Conservation (phyloP, 1,140 invertebrate species). For the Bombus terrestris region DNA sequence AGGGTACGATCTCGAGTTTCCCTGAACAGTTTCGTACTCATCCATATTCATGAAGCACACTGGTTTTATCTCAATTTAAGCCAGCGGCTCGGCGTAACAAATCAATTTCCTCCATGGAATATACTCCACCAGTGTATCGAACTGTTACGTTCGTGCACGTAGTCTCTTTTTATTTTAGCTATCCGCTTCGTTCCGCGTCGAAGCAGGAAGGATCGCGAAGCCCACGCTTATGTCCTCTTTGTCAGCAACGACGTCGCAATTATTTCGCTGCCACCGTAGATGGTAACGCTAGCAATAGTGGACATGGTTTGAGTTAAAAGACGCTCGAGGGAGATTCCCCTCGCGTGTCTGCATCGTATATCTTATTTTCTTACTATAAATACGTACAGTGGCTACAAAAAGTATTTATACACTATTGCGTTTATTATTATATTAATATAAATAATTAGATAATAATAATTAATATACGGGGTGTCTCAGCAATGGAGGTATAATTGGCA, state of each 20-base stretch:
- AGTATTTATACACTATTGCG: too few relatives aligned
- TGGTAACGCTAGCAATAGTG: slow-evolving; percentile 48
- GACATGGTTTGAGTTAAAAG: neutral
- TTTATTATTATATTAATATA: too few relatives aligned
- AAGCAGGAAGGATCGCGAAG: slow-evolving; percentile 13
- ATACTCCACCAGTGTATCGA: slow-evolving; percentile 14
- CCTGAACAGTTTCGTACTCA: neutral
- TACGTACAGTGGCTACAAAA: slow-evolving; percentile 2
- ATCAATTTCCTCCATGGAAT: slow-evolving; percentile 37
- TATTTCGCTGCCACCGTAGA: slow-evolving; percentile 60
- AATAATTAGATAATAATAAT: too few relatives aligned
- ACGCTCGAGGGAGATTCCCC: slow-evolving; percentile 14
- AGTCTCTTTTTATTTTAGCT: slow-evolving; percentile 3
- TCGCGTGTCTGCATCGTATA: slow-evolving; percentile 54
- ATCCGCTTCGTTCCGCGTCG: slow-evolving; percentile 18
- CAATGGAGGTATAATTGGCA: too few relatives aligned
- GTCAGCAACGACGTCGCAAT: slow-evolving; percentile 56
- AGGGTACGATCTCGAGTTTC: neutral
- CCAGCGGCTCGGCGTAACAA: slow-evolving; percentile 17
- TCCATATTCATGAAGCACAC: slow-evolving; percentile 31
- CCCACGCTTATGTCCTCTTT: slow-evolving; percentile 51
- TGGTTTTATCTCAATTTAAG: slow-evolving; percentile 40
- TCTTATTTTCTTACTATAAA: slow-evolving; percentile 62
- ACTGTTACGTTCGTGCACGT: neutral
- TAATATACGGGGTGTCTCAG: too few relatives aligned